Conservation (phyloP, 2,113 vertebrate species). For the Casuarius casuarius region DNA sequence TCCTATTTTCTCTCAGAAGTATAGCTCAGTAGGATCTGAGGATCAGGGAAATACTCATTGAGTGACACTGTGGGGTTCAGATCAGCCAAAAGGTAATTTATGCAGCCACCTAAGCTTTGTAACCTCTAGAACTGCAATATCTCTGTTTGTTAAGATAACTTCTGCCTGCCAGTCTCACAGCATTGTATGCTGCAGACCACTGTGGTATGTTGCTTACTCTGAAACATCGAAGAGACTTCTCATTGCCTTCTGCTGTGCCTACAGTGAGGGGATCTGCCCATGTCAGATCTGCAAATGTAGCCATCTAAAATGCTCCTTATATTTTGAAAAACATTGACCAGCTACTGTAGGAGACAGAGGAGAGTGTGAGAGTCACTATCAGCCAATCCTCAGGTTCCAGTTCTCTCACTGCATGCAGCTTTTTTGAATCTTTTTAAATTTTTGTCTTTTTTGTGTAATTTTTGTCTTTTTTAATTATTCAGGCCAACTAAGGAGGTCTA, state of each 20-base stretch:
- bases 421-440: neutral
- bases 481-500: neutral
- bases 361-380: neutral
- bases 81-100: neutral
- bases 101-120: neutral
- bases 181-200: neutral
- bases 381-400: neutral
- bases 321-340: neutral
- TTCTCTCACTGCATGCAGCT: neutral
- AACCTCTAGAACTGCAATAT: neutral
- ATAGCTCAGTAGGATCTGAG: neutral
- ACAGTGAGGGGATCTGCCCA: fast-evolving
- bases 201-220: neutral
- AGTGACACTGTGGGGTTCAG: neutral
- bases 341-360: neutral
- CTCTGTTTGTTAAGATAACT: neutral
- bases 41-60: fast-evolving
- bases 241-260: neutral
- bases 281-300: neutral
- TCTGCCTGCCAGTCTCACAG: neutral
- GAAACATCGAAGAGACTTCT: neutral
- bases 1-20: neutral
- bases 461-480: neutral
- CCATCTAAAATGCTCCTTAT: neutral
- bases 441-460: too few species aligned